Conservation (phyloP, 2,797 vertebrate genomes). For the Anomalospiza imberbis region DNA sequence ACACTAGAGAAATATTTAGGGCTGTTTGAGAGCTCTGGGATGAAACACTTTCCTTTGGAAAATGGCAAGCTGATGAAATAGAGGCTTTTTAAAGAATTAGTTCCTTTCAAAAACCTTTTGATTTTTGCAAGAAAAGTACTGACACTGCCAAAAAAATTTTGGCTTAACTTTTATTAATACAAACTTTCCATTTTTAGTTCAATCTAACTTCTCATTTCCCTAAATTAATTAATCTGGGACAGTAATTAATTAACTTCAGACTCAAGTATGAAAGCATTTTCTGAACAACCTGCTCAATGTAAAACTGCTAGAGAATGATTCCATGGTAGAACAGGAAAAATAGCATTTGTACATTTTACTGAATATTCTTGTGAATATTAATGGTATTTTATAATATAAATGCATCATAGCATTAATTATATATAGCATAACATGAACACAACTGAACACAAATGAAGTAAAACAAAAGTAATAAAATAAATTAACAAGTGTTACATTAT, state of each 20-base stretch:
- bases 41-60: slow-evolving; percentile 57
- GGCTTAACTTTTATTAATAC: background rate
- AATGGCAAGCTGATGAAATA: slow-evolving; percentile 30
- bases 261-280: background rate
- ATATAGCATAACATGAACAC: background rate
- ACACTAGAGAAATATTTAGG: slow-evolving; percentile 55
- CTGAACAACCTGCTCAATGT: background rate
- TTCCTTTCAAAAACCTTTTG: background rate
- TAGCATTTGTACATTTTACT: background rate
- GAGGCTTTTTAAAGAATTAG: background rate
- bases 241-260: background rate
- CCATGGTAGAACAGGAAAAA: background rate
- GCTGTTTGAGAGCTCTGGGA: background rate
- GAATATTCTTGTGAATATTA: background rate
- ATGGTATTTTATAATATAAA: background rate
- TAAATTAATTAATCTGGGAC: background rate
- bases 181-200: background rate
- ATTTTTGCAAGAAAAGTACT: slow-evolving; percentile 2
- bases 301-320: background rate
- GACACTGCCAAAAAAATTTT: background rate
- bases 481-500: background rate
- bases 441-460: background rate
- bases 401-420: background rate
- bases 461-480: background rate
- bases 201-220: background rate